These are phyloP conservation scores for Capreolus pygargus DNA, from an alignment of 2,113 vertebrate species.

Conservation along the genomic window DNA sequence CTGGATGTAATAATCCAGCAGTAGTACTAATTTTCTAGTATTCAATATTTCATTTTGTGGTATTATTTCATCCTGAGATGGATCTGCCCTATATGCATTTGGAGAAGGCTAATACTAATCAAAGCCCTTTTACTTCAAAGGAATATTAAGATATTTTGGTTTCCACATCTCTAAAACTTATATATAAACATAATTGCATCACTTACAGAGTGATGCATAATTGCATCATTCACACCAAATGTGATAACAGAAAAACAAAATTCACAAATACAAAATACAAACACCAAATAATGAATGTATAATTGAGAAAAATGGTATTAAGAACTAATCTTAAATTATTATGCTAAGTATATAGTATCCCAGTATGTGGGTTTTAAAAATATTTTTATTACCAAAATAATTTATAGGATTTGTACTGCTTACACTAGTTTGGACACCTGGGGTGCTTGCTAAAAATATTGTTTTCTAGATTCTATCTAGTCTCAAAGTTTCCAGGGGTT, in stretches of 20 bases:
- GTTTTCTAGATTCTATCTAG: not conserved
- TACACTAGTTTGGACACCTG: not conserved
- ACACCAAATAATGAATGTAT: not conserved
- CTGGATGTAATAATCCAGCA: not conserved
- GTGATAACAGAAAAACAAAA: not conserved
- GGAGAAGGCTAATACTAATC: not conserved
- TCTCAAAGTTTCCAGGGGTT: not conserved
- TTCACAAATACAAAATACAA: constrained; percentile 13
- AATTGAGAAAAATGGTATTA: not conserved
- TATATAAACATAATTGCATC: not conserved
- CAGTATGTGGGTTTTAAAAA: not conserved
- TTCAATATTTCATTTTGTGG: not conserved
- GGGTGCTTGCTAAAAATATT: not conserved
- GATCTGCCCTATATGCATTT: not conserved
- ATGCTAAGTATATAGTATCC: not conserved
- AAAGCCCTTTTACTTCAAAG: constrained; percentile 17
- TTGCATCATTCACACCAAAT: no score
- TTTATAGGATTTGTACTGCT: not conserved
- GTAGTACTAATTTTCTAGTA: not conserved
- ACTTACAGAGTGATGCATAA: not conserved
- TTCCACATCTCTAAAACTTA: constrained; percentile 10
- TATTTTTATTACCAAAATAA: not conserved
- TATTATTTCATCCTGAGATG: not conserved
- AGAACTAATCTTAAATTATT: constrained; percentile 5
- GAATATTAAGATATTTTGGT: not conserved